A percentile compares a stretch with the other conserved stretches of the same genome.
Evolutionary conservation across 2,888 invertebrate species (phyloP).

Genomic region (Acrobasis repandana): DNA sequence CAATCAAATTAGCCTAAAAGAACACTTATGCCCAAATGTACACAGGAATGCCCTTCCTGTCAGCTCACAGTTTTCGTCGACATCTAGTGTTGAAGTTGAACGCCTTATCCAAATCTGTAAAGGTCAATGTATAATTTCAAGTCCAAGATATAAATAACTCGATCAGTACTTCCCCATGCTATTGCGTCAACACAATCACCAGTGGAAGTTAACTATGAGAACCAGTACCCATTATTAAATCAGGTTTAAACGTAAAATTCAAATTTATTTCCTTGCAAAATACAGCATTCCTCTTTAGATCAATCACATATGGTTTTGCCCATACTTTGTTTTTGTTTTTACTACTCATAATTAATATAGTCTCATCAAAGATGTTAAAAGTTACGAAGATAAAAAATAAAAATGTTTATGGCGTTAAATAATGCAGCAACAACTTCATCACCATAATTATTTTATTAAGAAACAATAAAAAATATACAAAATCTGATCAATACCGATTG

Average conservation of each 20-base stretch:
- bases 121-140: not conserved
- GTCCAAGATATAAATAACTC: not conserved
- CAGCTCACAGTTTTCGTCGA: not conserved
- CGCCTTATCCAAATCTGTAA: conserved; percentile 13
- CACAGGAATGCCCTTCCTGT: not conserved
- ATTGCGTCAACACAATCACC: conserved; percentile 2
- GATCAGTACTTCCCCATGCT: not conserved
- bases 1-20: conserved; percentile 9
- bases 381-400: too few relatives aligned
- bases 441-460: too few relatives aligned
- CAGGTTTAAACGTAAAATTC: not conserved
- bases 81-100: conserved; percentile 5
- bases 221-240: conserved; percentile 19
- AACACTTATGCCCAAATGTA: conserved; percentile 10
- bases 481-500: too few relatives aligned
- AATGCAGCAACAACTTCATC: too few relatives aligned
- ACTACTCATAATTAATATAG: not conserved
- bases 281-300: conserved; percentile 3
- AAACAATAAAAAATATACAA: too few relatives aligned
- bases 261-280: not conserved
- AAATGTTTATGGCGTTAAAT: too few relatives aligned
- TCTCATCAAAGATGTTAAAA: not conserved
- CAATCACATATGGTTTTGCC: not conserved
- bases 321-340: not conserved
- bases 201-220: not conserved